Conservation (phyloP, 1,140 invertebrate genomes). For the Ditylenchus dipsaci region DNA sequence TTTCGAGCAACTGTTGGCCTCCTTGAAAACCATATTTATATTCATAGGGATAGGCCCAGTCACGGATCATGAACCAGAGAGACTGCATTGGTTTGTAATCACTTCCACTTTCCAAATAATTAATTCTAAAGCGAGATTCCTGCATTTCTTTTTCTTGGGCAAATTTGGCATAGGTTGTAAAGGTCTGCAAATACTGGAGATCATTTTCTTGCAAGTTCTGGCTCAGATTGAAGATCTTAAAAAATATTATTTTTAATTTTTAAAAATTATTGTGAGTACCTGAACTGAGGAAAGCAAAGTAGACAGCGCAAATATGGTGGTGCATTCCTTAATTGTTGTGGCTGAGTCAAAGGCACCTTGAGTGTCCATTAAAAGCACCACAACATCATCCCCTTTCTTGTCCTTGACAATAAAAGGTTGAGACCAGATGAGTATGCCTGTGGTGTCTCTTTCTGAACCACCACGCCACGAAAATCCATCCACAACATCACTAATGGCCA, state of each 20-base stretch:
- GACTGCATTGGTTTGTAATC: conserved; percentile 63
- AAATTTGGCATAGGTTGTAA: conserved; percentile 90
- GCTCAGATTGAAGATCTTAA: conserved; percentile 66
- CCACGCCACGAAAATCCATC: conserved; percentile 63
- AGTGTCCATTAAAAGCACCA: conserved; percentile 81
- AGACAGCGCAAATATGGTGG: conserved; percentile 72
- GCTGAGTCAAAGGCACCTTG: conserved; percentile 95
- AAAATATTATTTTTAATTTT: conserved; percentile 66
- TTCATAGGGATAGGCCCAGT: conserved; percentile 98
- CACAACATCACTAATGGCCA: conserved; percentile 48
- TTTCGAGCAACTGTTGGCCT: conserved; percentile 77
- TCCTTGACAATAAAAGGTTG: conserved; percentile 61
- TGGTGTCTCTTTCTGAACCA: conserved; percentile 63
- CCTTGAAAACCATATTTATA: conserved; percentile 83
- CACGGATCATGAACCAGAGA: conserved; percentile 87
- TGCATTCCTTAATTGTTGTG: conserved; percentile 89
- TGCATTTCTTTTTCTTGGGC: conserved; percentile 78
- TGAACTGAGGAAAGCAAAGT: conserved; percentile 65
- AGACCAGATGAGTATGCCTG: conserved; percentile 64
- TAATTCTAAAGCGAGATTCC: background rate
- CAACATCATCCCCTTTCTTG: conserved; percentile 63
- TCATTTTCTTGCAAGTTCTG: conserved; percentile 65
- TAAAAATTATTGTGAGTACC: conserved; percentile 55
- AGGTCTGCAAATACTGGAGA: conserved; percentile 68
- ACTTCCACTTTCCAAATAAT: conserved; percentile 69